Evolutionary conservation across 2,888 invertebrate genomes (phyloP), one percentile per base, ranked within the genome.

Genomic region (Lobophora halterata): DNA sequence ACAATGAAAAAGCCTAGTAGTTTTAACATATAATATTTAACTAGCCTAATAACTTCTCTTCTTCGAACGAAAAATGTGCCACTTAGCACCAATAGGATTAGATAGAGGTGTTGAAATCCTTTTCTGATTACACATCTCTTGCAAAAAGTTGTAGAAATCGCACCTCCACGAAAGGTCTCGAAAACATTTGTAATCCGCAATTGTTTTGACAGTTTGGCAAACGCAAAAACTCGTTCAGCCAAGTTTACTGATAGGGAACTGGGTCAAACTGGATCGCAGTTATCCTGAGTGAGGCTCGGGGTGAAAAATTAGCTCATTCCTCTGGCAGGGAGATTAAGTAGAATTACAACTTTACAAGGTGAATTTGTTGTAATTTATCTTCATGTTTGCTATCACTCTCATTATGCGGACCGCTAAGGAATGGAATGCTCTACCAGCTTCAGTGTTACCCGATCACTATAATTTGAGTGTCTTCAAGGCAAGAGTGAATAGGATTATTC

Each of bases 251-350:
- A 31, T 19, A 41, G 28, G 19, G 8, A 66, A 66, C 54, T 66
- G 39, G 65, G 65, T 65, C 65, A 65, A 63, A 64, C 55, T 58
- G 43, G 30, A 32, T 47, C 46, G 31, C 34, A 40, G 45, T 49
- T 35, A 40, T 47, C 49, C 49, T 32, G 29, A 47, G 43, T 45
- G 43, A 37, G 53, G 54, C 48, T 46, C 61, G 36, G 42, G 55
- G 50, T 64, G 61, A 71, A 65, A 65, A 65, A 70, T 66, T 44
- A 46, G 49, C 47, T 49, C 52, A 71, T 68, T 66, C 63, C 64
- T 69, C 67, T n/a, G n/a, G 64, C 33, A 44, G 39, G 39, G 36
- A 60, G 63, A 65, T 65, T 64, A 59, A 47, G 37, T 35, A 24
- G 10, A 31, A 29, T 31, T 20, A 36, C 47, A 31, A n/a, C n/a